Evolutionary conservation across 2,888 invertebrate genomes (phyloP), one percentile per base, ranked within the genome.

Genomic region (Sminthurinus aureus): DNA sequence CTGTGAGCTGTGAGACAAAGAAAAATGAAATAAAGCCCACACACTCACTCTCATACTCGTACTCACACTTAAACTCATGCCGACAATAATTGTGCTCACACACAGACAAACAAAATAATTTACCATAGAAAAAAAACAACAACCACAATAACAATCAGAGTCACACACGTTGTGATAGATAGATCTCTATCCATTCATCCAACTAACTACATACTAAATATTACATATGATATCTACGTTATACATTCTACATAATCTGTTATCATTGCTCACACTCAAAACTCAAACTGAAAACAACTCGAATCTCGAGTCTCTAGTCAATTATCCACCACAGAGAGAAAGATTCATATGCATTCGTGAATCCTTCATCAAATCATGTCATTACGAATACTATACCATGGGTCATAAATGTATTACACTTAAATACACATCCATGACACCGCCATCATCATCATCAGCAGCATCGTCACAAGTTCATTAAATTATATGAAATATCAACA

Each of bases 391-490:
- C 66, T 0, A 66, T 15, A 15, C 24, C n/a, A 69, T 6, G n/a
- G 18, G 24, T n/a, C 69, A 69, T 11, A 69, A 38, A 38, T 38
- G 38, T 69, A 12, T 66, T 15, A 69, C 20, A 69, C 69, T 13
- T 9, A 69, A 22, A 38, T 38, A 38, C 38, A 38, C 38, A 38
- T 1, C 38, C 38, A 38, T 38, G 38, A 38, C 38, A 38, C 6
- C 38, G 6, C 6, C 38, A 38, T 38, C 38, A 38, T 38, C 38
- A 38, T 38, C 38, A 38, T 38, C 58, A 58, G 0, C 15, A 24
- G 24, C 73, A 73, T 73, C 73, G 26, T 73, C 24, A 73, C 73
- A 26, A 24, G 73, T 58, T 58, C 58, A 58, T 58, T 58, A 58
- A 58, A 58, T 58, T 58, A 58, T 58, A 1, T 38, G 3, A 38